A percentile compares a stretch with the other conserved stretches of the same genome.
Conservation (phyloP, 1,140 invertebrate species). For the Heliconius hewitsoni region DNA sequence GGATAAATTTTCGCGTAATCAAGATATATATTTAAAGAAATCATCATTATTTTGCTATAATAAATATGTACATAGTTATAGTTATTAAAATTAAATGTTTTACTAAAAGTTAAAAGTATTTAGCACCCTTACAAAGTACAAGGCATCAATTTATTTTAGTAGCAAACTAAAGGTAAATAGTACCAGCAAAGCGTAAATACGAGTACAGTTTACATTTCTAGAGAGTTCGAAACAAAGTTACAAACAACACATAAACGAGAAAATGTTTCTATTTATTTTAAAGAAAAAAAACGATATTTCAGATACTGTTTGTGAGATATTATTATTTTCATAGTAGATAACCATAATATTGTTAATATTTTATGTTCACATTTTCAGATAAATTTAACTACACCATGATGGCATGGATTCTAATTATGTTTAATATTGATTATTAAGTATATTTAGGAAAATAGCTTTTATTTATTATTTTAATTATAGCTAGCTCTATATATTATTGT, state of each 20-base stretch:
- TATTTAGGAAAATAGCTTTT: too few relatives aligned
- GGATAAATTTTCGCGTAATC: background rate
- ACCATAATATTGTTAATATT: background rate
- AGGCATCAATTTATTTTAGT: background rate
- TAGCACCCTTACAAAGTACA: background rate
- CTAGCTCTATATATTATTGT: too few relatives aligned
- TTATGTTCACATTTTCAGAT: too few relatives aligned
- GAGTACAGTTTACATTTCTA: background rate
- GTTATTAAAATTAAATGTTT: background rate
- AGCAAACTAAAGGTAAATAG: slow-evolving; percentile 1
- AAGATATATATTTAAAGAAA: too few relatives aligned
- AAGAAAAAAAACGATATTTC: background rate
- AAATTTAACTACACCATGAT: too few relatives aligned
- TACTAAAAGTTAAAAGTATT: background rate
- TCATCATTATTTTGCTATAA: too few relatives aligned
- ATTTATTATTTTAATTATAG: too few relatives aligned
- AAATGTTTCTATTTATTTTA: background rate
- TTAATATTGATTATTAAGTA: too few relatives aligned
- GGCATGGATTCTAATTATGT: too few relatives aligned
- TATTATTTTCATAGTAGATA: background rate
- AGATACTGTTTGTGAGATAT: background rate
- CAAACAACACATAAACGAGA: background rate
- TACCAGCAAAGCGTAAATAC: background rate
- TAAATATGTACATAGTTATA: too few relatives aligned
- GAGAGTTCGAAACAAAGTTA: background rate